Base-by-base conservation (phyloP, 1,140 invertebrate genomes). In the Tachypleus tridentatus region DNA sequence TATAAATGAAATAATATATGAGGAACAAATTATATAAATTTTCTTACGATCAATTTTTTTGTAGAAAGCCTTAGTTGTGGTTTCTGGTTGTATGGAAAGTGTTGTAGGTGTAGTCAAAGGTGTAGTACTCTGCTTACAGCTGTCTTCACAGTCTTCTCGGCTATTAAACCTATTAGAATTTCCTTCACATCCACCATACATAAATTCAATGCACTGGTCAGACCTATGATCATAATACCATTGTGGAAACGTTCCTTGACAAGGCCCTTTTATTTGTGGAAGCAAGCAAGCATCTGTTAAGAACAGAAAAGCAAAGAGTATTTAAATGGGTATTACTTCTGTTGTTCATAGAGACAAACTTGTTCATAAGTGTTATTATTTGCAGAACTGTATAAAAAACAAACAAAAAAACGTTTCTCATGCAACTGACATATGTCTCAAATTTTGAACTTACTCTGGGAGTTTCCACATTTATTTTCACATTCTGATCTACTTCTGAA, bases 101-200 rank as follows among this genome's bases (percentile, higher is more conserved):
- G 29, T 29, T 29, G 29, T 29, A 29, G 29, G 29, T 29, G 29
- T 29, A 29, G 29, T 29, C 29, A 29, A 29, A 7, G 3, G 53
- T 8, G n/a, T n/a, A 7, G 7, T 63, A 3, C 62, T 81, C 54
- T 82, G 77, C 5, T 81, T 80, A 76, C 93, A 97, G 60, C 83
- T 82, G 64, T 83, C 79, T 67, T 89, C 82, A 78, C 93, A 97
- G 71, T 91, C 84, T 57, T 89, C 83, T 56, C 82, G 78, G 29
- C 78, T 81, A 58, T 82, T 80, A 79, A 93, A 97, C 71, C 88
- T 87, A 75, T 97, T 97, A 62, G 81, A 79, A 76, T 96, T 96
- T 57, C 90, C 90, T n/a, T 84, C 84, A 72, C 91, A 95, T 58
- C 91, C 91, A 2, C 85, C 83, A 71, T 88, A 96, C 4, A 80